phyloP scores from a whole-genome alignment of 2,888 invertebrate genomes.

The Cryptophagus acutangulus region DNA sequence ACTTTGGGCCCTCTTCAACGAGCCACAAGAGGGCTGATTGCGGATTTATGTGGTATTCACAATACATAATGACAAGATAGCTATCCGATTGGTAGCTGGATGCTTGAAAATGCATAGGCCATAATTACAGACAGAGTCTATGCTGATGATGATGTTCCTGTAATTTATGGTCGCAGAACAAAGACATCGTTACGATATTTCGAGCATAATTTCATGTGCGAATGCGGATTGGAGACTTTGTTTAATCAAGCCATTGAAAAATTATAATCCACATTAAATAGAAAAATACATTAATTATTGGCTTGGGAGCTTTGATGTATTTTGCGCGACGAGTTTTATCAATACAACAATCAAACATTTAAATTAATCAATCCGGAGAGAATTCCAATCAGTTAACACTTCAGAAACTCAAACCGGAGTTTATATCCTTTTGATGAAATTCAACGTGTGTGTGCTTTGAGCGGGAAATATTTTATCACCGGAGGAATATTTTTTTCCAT shows the following conservation, averaged over 20 bases:
- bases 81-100: slow-evolving; percentile 39
- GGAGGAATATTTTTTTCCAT: too few relatives aligned
- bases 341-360: slow-evolving; percentile 1
- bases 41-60: slow-evolving; percentile 42
- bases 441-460: too few relatives aligned
- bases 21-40: slow-evolving; percentile 44
- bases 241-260: too few relatives aligned
- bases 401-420: slow-evolving; percentile 11
- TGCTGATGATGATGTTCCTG: slow-evolving; percentile 27
- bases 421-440: slow-evolving; percentile 1
- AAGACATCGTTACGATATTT: slow-evolving; percentile 31
- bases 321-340: slow-evolving; percentile 2
- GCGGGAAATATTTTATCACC: too few relatives aligned
- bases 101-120: slow-evolving; percentile 34
- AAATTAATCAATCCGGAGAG: slow-evolving; percentile 5
- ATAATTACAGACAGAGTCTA: slow-evolving; percentile 33
- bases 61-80: slow-evolving; percentile 46
- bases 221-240: slow-evolving; percentile 22
- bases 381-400: slow-evolving; percentile 9
- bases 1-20: too few relatives aligned
- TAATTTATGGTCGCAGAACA: slow-evolving; percentile 20
- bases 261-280: too few relatives aligned
- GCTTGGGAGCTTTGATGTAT: too few relatives aligned
- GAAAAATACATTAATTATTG: too few relatives aligned
- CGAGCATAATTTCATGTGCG: slow-evolving; percentile 27